A percentile compares a stretch with the other conserved stretches of the same genome.
Evolutionary conservation across 2,113 vertebrate genomes (phyloP).

Genomic region (Halcyon malimbica): DNA sequence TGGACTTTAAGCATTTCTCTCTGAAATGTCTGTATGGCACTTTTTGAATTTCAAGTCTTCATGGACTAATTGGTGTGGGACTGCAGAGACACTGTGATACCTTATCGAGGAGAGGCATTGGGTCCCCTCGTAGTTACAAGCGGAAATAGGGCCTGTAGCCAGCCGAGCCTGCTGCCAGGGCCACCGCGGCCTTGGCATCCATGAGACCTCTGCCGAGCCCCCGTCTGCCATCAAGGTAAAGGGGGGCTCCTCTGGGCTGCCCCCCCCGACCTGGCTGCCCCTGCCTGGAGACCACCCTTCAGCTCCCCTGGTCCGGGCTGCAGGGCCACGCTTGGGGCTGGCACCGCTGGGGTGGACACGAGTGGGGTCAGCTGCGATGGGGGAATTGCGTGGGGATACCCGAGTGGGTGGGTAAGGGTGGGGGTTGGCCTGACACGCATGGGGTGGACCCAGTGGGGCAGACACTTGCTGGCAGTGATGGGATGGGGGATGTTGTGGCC

Average conservation of each 20-base stretch:
- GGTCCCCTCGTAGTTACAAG: conserved; percentile 74
- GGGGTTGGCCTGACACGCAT: background rate
- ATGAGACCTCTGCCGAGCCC: background rate
- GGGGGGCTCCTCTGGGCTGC: background rate
- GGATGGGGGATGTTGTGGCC: background rate
- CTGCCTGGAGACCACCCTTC: background rate
- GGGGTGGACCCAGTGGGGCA: background rate
- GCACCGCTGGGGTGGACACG: background rate
- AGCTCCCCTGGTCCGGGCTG: background rate
- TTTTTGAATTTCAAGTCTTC: too few relatives aligned
- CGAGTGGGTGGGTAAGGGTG: background rate
- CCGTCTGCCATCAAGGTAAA: conserved; percentile 33
- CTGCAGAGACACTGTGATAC: conserved; percentile 72
- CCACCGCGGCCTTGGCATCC: background rate
- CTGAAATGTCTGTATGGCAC: too few relatives aligned
- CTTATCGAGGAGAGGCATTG: conserved; percentile 78
- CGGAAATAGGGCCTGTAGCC: conserved; percentile 73
- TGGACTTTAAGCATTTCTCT: too few relatives aligned
- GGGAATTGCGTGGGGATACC: background rate
- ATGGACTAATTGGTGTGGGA: too few relatives aligned
- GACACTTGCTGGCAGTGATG: background rate
- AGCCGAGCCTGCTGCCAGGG: conserved; percentile 23
- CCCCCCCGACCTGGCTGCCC: too few relatives aligned
- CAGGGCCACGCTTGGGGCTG: background rate
- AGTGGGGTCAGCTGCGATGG: background rate